phyloP scores from a whole-genome alignment of 2,113 vertebrate genomes.

The Apus apus region DNA sequence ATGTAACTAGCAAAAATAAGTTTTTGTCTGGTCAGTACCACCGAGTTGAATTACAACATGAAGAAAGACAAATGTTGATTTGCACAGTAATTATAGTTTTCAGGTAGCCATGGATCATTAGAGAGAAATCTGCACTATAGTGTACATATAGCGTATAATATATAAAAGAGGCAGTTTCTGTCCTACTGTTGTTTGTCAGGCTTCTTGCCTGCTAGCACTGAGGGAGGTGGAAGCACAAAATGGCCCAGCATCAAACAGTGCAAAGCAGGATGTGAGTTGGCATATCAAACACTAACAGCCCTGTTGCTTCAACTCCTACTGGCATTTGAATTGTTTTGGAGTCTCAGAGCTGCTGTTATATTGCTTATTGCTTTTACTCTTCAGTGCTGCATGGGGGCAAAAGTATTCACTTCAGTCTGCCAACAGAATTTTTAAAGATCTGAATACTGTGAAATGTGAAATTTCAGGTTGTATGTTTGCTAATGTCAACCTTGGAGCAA shows the following conservation, averaged over 20 bases:
- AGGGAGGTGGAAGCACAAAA: not conserved
- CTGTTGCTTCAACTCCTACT: not conserved
- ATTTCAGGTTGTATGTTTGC: not conserved
- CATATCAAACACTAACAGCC: not conserved
- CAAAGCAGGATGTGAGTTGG: not conserved
- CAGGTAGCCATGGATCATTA: not conserved
- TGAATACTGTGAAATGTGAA: not conserved
- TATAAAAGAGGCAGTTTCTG: not conserved
- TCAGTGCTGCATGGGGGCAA: not conserved
- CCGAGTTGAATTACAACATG: not conserved
- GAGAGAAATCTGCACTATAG: not conserved
- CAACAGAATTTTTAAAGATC: not conserved
- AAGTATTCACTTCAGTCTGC: not conserved
- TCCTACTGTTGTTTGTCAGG: not conserved
- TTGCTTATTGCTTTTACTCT: constrained; percentile 1
- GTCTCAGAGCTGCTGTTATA: not conserved
- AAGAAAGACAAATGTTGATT: not conserved
- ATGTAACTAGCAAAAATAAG: not conserved
- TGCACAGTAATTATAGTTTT: not conserved
- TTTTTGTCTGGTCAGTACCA: not conserved
- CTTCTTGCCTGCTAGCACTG: not conserved
- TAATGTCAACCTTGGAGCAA: not conserved
- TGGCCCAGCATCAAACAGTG: not conserved
- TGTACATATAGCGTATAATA: not conserved
- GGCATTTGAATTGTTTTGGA: not conserved